Evolutionary conservation across 2,797 vertebrate species (phyloP), one percentile per base, ranked within the genome.

Genomic region (Chrysocyon brachyurus): DNA sequence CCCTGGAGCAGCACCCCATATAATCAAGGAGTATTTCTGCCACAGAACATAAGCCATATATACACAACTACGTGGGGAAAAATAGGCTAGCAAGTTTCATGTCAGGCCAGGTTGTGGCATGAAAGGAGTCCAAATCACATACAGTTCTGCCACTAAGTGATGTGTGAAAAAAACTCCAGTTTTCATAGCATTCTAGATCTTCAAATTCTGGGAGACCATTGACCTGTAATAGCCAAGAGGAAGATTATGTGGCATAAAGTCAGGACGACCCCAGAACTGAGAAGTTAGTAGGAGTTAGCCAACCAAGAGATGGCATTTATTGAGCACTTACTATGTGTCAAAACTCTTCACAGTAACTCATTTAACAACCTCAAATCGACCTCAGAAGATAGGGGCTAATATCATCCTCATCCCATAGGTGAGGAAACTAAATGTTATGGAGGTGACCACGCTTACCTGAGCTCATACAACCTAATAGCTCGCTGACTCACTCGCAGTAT

Each of bases 101-200:
- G n/a, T 86, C n/a, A 70, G 49, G 40, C 68, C 12, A 91, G 61
- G 24, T 2, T 64, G 64, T 84, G 61, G 36, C 73, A 73, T 21
- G 56, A 91, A 66, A 61, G 40, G 57, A 66, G 10, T 72, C 82
- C 49, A 87, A 33, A 12, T 79, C 24, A 57, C n/a, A 6, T 16
- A 61, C 66, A 22, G 24, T 64, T 90, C 78, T 94, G 31, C 52
- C 70, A 91, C 21, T 70, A 79, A 72, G 52, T 8, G 4, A 33
- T 59, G 57, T 59, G 81, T 28, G 33, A 46, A 49, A 28, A 63
- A 49, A 33, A 12, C 22, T 40, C 22, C 26, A 16, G 22, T 72
- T 68, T 97, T 90, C 26, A 78, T 73, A 79, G 36, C 19, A 68
- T 36, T 79, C 11, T 78, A 16, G 22, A 92, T 88, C 70, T 91